Evolutionary conservation across 2,113 vertebrate species (phyloP).

Genomic region (Phalacrocorax aristotelis): DNA sequence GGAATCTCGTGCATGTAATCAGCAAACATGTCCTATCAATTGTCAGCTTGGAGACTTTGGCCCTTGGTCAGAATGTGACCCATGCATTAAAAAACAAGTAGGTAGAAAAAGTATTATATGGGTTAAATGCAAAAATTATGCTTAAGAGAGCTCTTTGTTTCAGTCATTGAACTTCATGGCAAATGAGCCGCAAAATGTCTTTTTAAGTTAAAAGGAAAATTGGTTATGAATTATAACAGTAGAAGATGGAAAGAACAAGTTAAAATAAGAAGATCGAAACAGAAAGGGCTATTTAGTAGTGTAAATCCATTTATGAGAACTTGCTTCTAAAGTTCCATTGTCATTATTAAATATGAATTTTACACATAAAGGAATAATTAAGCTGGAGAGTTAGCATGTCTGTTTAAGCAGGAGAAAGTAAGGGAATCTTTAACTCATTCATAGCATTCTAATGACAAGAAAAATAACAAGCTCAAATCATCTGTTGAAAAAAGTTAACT

Average conservation of each 20-base stretch:
- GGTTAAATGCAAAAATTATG: neutral
- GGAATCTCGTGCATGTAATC: slow-evolving; percentile 80
- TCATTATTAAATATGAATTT: neutral
- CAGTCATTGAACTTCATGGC: neutral
- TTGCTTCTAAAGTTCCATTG: neutral
- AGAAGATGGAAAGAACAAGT: neutral
- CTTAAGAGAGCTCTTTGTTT: neutral
- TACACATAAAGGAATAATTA: neutral
- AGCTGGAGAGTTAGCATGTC: neutral
- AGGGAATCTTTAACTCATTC: neutral
- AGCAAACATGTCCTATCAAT: slow-evolving; percentile 83
- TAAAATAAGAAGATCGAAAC: neutral
- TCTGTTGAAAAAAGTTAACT: neutral
- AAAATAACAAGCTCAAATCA: neutral
- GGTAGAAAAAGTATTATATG: neutral
- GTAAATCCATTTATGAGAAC: neutral
- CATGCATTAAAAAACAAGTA: slow-evolving; percentile 87
- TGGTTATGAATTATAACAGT: neutral
- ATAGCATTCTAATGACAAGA: neutral
- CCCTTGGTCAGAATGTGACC: slow-evolving; percentile 88
- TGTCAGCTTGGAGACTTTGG: slow-evolving; percentile 84
- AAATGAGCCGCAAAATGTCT: neutral
- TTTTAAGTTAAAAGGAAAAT: neutral
- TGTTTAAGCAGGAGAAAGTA: neutral
- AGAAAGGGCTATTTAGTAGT: neutral